phyloP scores from a whole-genome alignment of 2,113 vertebrate species.

The Sinocyclocheilus grahami region DNA sequence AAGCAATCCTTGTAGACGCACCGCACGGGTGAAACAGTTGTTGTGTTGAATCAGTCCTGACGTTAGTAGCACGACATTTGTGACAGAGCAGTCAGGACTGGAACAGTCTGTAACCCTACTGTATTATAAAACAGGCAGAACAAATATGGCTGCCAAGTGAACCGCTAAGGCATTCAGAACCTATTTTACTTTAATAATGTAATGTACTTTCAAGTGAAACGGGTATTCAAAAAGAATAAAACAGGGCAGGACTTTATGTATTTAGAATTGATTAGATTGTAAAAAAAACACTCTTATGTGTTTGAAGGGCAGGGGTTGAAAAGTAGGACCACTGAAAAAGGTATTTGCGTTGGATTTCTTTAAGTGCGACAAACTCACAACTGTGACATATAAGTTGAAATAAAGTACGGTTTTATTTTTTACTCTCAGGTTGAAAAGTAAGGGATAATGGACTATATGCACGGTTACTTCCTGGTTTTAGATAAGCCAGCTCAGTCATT shows the following conservation, averaged over 20 bases:
- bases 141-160: slow-evolving; percentile 1
- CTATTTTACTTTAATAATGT: neutral
- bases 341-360: too few relatives aligned
- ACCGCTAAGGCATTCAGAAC: neutral
- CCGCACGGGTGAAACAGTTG: neutral
- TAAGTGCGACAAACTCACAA: too few relatives aligned
- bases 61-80: neutral
- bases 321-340: neutral
- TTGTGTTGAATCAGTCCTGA: neutral
- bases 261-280: neutral
- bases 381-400: neutral
- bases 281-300: neutral
- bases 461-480: too few relatives aligned
- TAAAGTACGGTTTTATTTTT: neutral
- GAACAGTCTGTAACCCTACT: neutral
- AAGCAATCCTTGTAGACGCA: neutral
- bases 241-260: neutral
- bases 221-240: neutral
- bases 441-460: too few relatives aligned
- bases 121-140: neutral
- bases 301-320: neutral
- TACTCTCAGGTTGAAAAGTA: neutral
- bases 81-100: neutral
- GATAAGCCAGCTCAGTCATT: too few relatives aligned
- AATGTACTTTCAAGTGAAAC: neutral